Evolutionary conservation across 2,888 invertebrate genomes (phyloP), one percentile per base, ranked within the genome.

Genomic region (Polia nebulosa): DNA sequence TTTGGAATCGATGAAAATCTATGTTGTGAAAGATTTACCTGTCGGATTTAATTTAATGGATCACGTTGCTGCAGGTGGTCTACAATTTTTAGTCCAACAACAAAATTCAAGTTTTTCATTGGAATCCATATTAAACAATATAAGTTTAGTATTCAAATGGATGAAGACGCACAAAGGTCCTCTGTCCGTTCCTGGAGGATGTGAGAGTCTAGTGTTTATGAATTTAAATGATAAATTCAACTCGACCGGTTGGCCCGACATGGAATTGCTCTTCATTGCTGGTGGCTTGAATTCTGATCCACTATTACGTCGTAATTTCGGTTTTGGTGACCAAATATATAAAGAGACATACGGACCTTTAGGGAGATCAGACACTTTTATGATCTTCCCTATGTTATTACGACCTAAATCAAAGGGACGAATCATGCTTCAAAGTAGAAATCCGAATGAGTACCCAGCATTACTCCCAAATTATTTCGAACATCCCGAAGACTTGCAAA

Each of bases 381-480:
- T 96, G 95, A 90, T 97, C 3, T 96, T 97, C 77, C 97, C 97
- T 0, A 97, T 97, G 93, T 88, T 97, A 47, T 96, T 98, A 89
- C 95, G 97, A 75, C 98, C 98, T 0, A 96, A 96, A 86, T 97
- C 97, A 15, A 95, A 95, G 76, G 98, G 98, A 0, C 93, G 96
- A 69, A 90, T 98, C 0, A 95, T 94, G 89, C 94, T 99, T 17
- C 96, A 95, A 85, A 97, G 97, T 11, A 96, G 93, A 68, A 96
- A 98, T 89, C 98, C 98, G 0, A 96, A 96, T 78, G 96, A 96
- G 0, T 96, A 97, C 83, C 98, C 98, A 0, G 92, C 96, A 22
- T 96, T 98, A 61, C 96, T 98, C 79, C 97, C 98, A 0, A 98
- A 98, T 88, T 99, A 99, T 90, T 96, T 98, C 86, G 96, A 97